Percentiles rank a stretch among this genome's conserved stretches.
Evolutionary conservation across 2,797 vertebrate genomes (phyloP).

Genomic region (Anolis apletophallus): DNA sequence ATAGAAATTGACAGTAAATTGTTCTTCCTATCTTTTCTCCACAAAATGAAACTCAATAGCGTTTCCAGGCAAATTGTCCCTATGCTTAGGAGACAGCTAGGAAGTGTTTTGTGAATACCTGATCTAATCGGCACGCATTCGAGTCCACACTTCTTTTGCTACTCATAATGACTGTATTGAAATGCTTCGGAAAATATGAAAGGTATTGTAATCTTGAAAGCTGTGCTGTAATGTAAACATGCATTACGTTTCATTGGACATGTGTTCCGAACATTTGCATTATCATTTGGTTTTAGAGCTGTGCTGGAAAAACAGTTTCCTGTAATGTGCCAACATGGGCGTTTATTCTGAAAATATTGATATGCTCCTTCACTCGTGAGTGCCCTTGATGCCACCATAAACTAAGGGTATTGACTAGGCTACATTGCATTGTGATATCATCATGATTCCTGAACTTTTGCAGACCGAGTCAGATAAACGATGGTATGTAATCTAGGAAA

Average conservation of each 20-base stretch:
- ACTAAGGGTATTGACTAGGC: not conserved
- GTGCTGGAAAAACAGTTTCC: not conserved
- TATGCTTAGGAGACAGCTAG: not conserved
- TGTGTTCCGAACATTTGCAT: not conserved
- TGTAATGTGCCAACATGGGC: not conserved
- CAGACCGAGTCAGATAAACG: not conserved
- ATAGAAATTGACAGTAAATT: not conserved
- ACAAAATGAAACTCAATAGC: not conserved
- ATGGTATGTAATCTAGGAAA: not conserved
- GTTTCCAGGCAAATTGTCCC: not conserved
- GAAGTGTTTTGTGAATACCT: slow-evolving; percentile 20
- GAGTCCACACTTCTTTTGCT: slow-evolving; percentile 9
- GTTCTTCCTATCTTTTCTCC: not conserved
- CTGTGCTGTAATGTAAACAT: not conserved
- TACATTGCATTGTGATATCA: not conserved
- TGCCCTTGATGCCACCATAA: not conserved
- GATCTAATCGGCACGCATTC: not conserved
- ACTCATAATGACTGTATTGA: not conserved
- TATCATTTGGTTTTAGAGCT: not conserved
- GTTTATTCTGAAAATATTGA: not conserved
- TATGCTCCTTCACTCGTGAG: not conserved
- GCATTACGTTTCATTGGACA: not conserved
- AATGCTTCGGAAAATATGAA: slow-evolving; percentile 21
- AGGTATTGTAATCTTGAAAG: not conserved
- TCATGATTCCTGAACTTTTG: not conserved